A percentile compares a stretch with the other conserved stretches of the same genome.
phyloP scores from a whole-genome alignment of 2,888 invertebrate species.

The Oxytorus armatus region DNA sequence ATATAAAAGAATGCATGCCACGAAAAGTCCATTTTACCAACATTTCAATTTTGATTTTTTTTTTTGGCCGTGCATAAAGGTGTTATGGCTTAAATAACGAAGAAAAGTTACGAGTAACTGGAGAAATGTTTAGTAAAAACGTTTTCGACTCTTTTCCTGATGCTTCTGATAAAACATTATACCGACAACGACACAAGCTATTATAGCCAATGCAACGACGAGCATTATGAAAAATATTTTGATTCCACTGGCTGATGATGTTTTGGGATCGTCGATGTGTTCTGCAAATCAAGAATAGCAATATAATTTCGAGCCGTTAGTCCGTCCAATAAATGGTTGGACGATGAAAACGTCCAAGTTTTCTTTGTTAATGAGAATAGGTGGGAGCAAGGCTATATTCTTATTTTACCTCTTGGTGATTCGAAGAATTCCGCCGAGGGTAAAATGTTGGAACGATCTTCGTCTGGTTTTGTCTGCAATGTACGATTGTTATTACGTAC shows the following conservation, averaged over 20 bases:
- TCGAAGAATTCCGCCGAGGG: constrained; percentile 96
- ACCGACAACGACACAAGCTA: constrained; percentile 93
- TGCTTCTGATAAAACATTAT: constrained; percentile 97
- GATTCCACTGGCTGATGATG: constrained; percentile 93
- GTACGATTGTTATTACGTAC: constrained; percentile 32
- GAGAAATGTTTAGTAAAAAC: constrained; percentile 88
- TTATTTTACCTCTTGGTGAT: constrained; percentile 90
- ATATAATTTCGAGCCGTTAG: background rate
- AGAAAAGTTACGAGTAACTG: background rate
- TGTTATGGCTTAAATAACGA: background rate
- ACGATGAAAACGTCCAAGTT: too few relatives aligned
- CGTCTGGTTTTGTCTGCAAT: constrained; percentile 87
- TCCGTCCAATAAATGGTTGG: background rate
- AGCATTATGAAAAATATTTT: constrained; percentile 96
- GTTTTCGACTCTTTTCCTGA: constrained; percentile 94
- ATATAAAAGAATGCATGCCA: too few relatives aligned
- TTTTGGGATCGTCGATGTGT: constrained; percentile 94
- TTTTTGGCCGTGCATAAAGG: background rate
- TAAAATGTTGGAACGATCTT: constrained; percentile 92
- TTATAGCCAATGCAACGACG: constrained; percentile 92
- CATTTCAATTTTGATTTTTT: background rate
- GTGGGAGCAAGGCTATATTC: too few relatives aligned
- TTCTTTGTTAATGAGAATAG: too few relatives aligned
- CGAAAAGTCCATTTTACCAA: background rate
- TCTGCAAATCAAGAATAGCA: constrained; percentile 85